Evolutionary conservation across 2,113 vertebrate genomes (phyloP).

Genomic region (Dolichotis patagonum): DNA sequence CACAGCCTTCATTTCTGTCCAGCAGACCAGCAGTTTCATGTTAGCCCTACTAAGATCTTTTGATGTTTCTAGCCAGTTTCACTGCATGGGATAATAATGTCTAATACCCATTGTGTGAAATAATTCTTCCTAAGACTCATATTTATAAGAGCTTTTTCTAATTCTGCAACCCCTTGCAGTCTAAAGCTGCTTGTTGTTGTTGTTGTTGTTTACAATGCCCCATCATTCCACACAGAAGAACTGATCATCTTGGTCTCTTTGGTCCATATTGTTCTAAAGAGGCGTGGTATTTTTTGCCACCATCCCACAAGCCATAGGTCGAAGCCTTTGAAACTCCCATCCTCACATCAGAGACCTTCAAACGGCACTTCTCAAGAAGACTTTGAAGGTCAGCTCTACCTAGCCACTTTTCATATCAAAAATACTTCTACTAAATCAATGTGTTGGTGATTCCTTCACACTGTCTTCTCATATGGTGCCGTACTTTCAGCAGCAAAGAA

Average conservation of each 20-base stretch:
- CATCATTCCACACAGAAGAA: background rate
- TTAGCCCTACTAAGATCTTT: background rate
- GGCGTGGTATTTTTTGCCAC: background rate
- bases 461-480: background rate
- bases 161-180: background rate
- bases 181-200: background rate
- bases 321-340: background rate
- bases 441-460: background rate
- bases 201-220: background rate
- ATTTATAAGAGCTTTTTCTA: background rate
- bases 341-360: background rate
- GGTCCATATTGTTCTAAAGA: background rate
- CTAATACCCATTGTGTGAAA: background rate
- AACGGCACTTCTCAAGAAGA: background rate
- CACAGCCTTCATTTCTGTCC: background rate
- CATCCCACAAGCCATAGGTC: background rate
- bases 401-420: constrained; percentile 6
- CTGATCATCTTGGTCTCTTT: background rate
- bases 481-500: background rate
- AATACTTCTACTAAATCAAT: background rate
- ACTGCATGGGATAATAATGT: background rate
- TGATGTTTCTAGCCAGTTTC: background rate
- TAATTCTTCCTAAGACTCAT: constrained; percentile 5
- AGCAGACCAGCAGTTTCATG: background rate
- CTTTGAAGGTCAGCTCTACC: background rate